phyloP scores from a whole-genome alignment of 1,140 invertebrate species.

The Diabrotica virgifera region DNA sequence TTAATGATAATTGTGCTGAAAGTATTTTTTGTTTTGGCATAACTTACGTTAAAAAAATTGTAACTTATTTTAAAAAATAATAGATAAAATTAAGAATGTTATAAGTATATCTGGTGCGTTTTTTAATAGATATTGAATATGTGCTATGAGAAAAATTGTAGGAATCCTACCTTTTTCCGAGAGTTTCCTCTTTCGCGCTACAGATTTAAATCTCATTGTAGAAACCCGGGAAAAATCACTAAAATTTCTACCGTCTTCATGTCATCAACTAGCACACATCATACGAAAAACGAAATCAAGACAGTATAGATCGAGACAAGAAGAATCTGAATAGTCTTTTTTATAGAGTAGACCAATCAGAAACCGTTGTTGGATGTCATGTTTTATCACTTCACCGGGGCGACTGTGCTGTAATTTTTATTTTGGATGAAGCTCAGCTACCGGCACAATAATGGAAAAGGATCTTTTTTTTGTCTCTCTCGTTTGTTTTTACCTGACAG shows the following conservation, averaged over 20 bases:
- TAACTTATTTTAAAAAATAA: too few relatives aligned
- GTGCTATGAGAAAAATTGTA: too few relatives aligned
- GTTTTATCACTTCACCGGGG: conserved; percentile 46
- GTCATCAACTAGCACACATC: conserved; percentile 20
- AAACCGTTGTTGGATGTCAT: conserved; percentile 43
- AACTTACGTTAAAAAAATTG: too few relatives aligned
- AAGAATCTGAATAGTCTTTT: conserved; percentile 34
- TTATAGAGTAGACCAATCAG: conserved; percentile 40
- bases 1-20: too few relatives aligned
- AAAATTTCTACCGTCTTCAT: conserved; percentile 17
- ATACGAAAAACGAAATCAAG: conserved; percentile 13
- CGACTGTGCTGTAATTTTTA: conserved; percentile 43
- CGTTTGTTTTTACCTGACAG: conserved; percentile 26
- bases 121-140: too few relatives aligned
- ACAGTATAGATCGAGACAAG: conserved; percentile 35
- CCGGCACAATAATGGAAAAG: conserved; percentile 28
- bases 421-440: conserved; percentile 32
- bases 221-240: conserved; percentile 16
- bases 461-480: conserved; percentile 28
- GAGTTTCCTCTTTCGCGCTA: conserved; percentile 54
- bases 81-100: too few relatives aligned
- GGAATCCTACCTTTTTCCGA: conserved; percentile 52
- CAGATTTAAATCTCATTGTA: conserved; percentile 55
- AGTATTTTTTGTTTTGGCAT: too few relatives aligned
- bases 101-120: too few relatives aligned